Percentiles rank a stretch among this genome's conserved stretches.
Evolutionary conservation across 2,888 invertebrate genomes (phyloP).

Genomic region (Drosophila leonis): DNA sequence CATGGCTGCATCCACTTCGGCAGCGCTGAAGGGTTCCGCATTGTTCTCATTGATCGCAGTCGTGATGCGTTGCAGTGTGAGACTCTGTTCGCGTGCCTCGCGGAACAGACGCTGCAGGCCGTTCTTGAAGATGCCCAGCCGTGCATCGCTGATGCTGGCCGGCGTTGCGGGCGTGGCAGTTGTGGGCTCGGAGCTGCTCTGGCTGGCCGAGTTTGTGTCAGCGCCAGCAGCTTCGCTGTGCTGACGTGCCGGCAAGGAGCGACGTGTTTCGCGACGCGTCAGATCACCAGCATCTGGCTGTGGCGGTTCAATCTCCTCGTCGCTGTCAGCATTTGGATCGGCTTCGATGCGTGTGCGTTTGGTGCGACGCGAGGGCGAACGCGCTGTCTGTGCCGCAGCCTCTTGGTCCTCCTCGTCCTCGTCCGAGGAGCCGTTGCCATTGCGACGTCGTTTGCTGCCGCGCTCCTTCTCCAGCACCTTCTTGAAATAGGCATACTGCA

Average conservation of each 20-base stretch:
- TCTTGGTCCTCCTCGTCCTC: constrained; percentile 86
- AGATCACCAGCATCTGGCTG: constrained; percentile 84
- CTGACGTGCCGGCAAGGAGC: constrained; percentile 62
- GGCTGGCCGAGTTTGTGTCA: constrained; percentile 2
- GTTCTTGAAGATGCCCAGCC: constrained; percentile 90
- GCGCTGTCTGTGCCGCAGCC: constrained; percentile 69
- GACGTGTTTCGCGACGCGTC: constrained; percentile 83
- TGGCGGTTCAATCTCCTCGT: constrained; percentile 79
- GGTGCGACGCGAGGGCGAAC: constrained; percentile 69
- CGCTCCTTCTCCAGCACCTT: constrained; percentile 93
- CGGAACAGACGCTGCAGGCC: constrained; percentile 92
- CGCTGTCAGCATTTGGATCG: constrained; percentile 67
- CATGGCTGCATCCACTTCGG: constrained; percentile 92
- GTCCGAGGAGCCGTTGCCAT: constrained; percentile 86
- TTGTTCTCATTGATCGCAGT: constrained; percentile 89
- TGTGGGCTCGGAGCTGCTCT: constrained; percentile 13
- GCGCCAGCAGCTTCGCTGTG: constrained; percentile 11
- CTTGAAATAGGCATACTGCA: constrained; percentile 98
- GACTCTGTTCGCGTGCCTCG: constrained; percentile 91
- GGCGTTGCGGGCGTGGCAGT: constrained; percentile 36
- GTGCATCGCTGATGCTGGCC: constrained; percentile 84
- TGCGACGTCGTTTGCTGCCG: constrained; percentile 87
- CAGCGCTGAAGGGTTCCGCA: constrained; percentile 87
- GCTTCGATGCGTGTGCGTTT: constrained; percentile 78
- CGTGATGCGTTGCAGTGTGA: constrained; percentile 89